These are phyloP conservation scores for Crax fasciolata DNA, from an alignment of 2,797 vertebrate genomes.

Conservation along the genomic window DNA sequence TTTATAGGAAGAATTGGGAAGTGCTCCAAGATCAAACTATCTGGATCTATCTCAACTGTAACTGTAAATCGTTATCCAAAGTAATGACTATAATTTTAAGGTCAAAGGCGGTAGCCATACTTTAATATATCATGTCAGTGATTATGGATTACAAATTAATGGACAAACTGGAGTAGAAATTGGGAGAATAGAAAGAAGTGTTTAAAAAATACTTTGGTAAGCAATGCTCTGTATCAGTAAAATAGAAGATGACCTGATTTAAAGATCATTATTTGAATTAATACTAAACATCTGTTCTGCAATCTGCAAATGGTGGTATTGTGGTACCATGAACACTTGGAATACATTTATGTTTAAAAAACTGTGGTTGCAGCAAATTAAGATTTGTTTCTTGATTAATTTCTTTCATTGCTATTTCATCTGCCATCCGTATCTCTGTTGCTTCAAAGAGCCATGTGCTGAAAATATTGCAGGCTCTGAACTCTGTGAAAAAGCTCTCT, in stretches of 20 bases:
- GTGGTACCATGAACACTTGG: neutral
- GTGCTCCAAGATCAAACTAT: constrained; percentile 20
- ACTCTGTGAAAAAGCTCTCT: neutral
- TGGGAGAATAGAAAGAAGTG: constrained; percentile 25
- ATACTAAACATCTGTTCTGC: constrained; percentile 3
- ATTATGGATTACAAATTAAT: constrained; percentile 60
- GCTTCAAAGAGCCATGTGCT: fast-evolving
- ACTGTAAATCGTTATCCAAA: constrained; percentile 62
- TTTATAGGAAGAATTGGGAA: neutral
- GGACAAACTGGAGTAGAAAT: constrained; percentile 38
- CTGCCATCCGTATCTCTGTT: neutral
- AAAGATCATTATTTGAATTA: constrained; percentile 14
- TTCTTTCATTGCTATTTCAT: neutral
- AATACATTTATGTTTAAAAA: neutral
- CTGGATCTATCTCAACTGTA: constrained; percentile 28
- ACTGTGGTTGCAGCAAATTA: neutral
- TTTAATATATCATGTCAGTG: constrained; percentile 55
- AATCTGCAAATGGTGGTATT: neutral
- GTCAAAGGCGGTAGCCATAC: constrained; percentile 54
- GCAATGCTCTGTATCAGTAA: neutral
- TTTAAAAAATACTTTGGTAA: constrained; percentile 50
- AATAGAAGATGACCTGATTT: neutral
- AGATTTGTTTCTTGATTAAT: neutral
- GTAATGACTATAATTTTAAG: constrained; percentile 63
- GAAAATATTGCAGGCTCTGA: neutral